These are phyloP conservation scores for Drosophila miranda DNA, from an alignment of 1,140 invertebrate species.

Conservation along the genomic window DNA sequence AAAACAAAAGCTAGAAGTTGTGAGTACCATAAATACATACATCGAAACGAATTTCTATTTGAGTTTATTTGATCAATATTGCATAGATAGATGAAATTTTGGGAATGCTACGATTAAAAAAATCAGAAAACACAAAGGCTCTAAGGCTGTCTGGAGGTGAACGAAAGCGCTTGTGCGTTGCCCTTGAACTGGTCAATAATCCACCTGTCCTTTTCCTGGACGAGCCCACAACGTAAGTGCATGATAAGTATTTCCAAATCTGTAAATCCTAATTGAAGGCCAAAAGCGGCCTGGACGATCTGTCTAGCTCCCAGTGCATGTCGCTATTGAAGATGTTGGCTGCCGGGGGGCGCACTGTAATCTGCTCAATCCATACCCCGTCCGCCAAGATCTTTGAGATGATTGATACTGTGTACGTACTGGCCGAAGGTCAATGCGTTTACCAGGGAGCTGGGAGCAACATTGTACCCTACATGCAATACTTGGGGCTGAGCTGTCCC, in stretches of 20 bases:
- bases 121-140: slow-evolving; percentile 87
- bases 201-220: slow-evolving; percentile 95
- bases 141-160: slow-evolving; percentile 94
- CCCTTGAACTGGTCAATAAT: slow-evolving; percentile 96
- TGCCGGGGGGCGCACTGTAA: slow-evolving; percentile 90
- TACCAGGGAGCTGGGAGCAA: slow-evolving; percentile 87
- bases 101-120: slow-evolving; percentile 85
- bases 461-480: slow-evolving; percentile 87
- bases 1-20: slow-evolving; percentile 87
- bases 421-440: slow-evolving; percentile 88
- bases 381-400: slow-evolving; percentile 90
- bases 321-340: slow-evolving; percentile 90
- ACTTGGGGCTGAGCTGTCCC: slow-evolving; percentile 88
- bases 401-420: slow-evolving; percentile 90
- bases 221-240: slow-evolving; percentile 91
- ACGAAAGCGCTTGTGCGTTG: slow-evolving; percentile 94
- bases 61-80: background rate
- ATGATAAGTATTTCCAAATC: background rate
- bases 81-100: slow-evolving; percentile 87
- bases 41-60: background rate
- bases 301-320: slow-evolving; percentile 89
- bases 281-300: slow-evolving; percentile 87
- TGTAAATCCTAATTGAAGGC: background rate
- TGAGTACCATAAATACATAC: slow-evolving; percentile 83
- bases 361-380: slow-evolving; percentile 96